Base-by-base conservation (phyloP, 2,888 invertebrate genomes). In the Heliconius sara region DNA sequence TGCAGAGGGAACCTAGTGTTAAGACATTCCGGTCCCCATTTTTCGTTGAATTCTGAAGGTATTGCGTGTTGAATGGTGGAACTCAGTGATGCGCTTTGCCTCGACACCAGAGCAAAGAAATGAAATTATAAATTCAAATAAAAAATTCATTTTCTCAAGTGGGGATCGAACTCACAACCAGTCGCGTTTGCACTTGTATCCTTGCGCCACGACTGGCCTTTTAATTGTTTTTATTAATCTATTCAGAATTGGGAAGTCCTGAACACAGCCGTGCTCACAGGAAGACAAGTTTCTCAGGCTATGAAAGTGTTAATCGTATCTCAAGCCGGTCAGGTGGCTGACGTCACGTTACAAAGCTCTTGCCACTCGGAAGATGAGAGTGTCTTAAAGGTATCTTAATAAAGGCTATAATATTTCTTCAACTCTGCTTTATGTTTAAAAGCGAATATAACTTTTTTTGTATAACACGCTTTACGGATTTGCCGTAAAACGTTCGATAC, bases 231-330 rank as follows among this genome's bases (percentile, higher is more conserved):
- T 27, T 67, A 22, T 52, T 52, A 16, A 3, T 67, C 3, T 76
- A 3, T 77, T 47, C 95, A 99, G 98, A 99, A 98, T 91, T 98
- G 98, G 97, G 99, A 99, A 93, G 97, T 99, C 63, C 96, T 99
- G 93, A 99, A 99, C 95, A 98, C 99, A 2, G 99, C 99, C 0
- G 98, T 99, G 81, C 95, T 99, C 88, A 99, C 99, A 10, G 99
- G 99, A 0, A 97, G 98, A 76, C 98, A 98, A 93, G 98, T 99
- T 82, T 98, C 98, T 3, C 98, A 98, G 88, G 98, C 99, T 25
- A 98, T 99, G 97, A 98, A 98, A 93, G 98, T 99, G 85, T 98
- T 98, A 91, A 98, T 99, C 86, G 99, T 99, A 72, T 98, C 98
- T 68, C 98, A 99, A 90, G 98, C 98, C 0, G 99, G 99, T 25